phyloP scores from a whole-genome alignment of 2,888 invertebrate species.

The Mellilla xanthometata region DNA sequence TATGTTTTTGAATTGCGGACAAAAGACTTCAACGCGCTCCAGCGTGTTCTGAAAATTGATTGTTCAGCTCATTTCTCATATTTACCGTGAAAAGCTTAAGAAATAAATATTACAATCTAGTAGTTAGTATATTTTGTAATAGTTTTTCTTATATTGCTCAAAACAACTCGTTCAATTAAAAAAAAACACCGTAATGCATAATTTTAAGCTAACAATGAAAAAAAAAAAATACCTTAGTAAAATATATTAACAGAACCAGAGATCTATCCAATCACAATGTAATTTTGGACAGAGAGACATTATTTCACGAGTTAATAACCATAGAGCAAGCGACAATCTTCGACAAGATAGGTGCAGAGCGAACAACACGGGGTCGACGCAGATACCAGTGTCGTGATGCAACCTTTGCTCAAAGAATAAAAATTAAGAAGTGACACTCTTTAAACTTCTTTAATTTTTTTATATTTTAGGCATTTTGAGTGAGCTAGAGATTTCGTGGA shows the following conservation, averaged over 20 bases:
- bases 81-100: no score
- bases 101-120: no score
- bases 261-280: conserved; percentile 20
- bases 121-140: no score
- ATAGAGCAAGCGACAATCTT: conserved; percentile 28
- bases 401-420: conserved; percentile 22
- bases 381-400: conserved; percentile 23
- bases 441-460: no score
- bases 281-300: conserved; percentile 22
- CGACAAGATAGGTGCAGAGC: conserved; percentile 32
- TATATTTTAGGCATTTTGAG: no score
- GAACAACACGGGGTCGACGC: conserved; percentile 25
- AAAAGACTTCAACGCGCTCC: conserved; percentile 58
- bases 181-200: neutral
- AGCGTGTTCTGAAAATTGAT: neutral
- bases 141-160: no score
- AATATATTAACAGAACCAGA: conserved; percentile 9
- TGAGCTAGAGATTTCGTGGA: no score
- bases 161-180: no score
- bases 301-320: conserved; percentile 32
- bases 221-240: conserved; percentile 2
- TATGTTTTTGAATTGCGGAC: conserved; percentile 1
- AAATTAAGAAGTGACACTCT: neutral
- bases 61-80: no score
- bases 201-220: neutral